phyloP scores from a whole-genome alignment of 2,113 vertebrate species.

The Cisticola juncidis region DNA sequence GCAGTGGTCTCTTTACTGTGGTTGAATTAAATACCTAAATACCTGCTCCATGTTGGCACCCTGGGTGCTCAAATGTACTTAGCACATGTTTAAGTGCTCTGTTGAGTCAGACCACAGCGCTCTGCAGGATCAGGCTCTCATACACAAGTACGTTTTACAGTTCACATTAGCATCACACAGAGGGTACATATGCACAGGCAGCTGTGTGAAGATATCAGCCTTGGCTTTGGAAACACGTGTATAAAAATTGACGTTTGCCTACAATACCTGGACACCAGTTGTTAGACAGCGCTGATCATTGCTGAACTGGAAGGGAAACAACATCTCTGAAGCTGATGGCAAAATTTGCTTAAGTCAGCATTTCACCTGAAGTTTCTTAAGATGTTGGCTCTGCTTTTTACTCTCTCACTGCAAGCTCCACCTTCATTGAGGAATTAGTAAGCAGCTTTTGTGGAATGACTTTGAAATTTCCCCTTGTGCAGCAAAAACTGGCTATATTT shows the following conservation, averaged over 20 bases:
- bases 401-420: not conserved
- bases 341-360: not conserved
- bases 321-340: not conserved
- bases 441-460: not conserved
- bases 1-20: not conserved
- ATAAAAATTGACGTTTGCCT: not conserved
- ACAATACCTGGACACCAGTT: not conserved
- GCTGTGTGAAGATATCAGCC: not conserved
- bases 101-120: not conserved
- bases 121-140: not conserved
- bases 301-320: not conserved
- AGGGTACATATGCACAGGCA: not conserved
- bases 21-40: not conserved
- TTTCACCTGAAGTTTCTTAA: not conserved
- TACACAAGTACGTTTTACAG: not conserved
- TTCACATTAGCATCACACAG: not conserved
- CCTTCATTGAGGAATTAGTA: not conserved
- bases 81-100: not conserved
- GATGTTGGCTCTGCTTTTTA: not conserved
- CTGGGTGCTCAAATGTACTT: not conserved
- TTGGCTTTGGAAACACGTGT: not conserved
- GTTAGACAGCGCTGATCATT: not conserved
- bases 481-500: not conserved
- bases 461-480: not conserved
- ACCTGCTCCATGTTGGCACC: not conserved